A percentile compares a stretch with the other conserved stretches of the same genome.
These are phyloP conservation scores for Pollenia griseotomentosa DNA, from an alignment of 2,888 invertebrate species.

Conservation along the genomic window DNA sequence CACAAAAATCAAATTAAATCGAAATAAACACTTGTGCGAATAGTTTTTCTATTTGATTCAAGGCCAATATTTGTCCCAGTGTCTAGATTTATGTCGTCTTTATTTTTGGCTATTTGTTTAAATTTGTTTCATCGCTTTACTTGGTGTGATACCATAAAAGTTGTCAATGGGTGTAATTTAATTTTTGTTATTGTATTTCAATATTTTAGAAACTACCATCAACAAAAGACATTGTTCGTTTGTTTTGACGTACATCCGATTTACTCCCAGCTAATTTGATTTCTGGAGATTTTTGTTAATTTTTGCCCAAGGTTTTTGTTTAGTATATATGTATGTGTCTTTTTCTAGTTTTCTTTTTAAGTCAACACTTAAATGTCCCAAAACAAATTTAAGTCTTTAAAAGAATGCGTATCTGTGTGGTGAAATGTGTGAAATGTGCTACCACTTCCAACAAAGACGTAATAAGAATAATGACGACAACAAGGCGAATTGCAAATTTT, in stretches of 20 bases:
- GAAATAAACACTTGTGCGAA: slow-evolving; percentile 14
- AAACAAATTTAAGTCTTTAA: background rate
- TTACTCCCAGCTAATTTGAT: no score
- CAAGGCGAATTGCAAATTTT: background rate
- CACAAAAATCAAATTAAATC: slow-evolving; percentile 17
- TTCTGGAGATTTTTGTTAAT: no score
- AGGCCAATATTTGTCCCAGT: slow-evolving; percentile 54
- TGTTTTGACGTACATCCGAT: slow-evolving; percentile 20
- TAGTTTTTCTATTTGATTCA: slow-evolving; percentile 34
- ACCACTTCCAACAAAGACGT: no score
- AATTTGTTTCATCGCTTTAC: background rate
- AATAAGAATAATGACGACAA: background rate
- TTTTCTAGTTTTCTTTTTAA: no score
- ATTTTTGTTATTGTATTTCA: slow-evolving; percentile 25
- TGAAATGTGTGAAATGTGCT: background rate
- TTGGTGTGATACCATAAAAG: slow-evolving; percentile 32
- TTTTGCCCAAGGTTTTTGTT: no score
- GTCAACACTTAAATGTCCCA: no score
- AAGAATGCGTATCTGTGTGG: background rate
- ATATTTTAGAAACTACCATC: background rate
- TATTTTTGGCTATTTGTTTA: slow-evolving; percentile 31
- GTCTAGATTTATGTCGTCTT: slow-evolving; percentile 51
- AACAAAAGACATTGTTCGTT: background rate
- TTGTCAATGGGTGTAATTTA: slow-evolving; percentile 35
- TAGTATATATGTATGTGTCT: no score